These are phyloP conservation scores for Axis porcinus DNA, from an alignment of 2,113 vertebrate species.

Conservation along the genomic window DNA sequence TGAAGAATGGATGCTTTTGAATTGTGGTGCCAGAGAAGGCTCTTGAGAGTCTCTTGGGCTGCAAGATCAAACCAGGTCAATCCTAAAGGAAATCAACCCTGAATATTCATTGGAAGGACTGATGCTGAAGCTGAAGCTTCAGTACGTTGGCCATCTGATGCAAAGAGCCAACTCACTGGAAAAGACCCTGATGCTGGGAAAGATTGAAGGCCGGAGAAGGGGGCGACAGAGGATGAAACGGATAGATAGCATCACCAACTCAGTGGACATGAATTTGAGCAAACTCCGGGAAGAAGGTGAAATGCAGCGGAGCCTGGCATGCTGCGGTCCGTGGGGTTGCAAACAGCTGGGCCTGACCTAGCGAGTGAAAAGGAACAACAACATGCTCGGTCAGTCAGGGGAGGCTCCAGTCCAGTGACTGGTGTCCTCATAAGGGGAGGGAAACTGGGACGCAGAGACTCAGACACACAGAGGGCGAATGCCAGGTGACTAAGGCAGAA, in stretches of 20 bases:
- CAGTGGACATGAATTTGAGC: not conserved
- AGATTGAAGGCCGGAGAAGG: not conserved
- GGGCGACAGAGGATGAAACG: not conserved
- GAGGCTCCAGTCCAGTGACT: not conserved
- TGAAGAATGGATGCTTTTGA: not conserved
- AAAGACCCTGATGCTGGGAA: not conserved
- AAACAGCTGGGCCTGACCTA: not conserved
- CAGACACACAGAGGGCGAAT: not conserved
- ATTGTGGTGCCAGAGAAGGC: not conserved
- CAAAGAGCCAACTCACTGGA: not conserved
- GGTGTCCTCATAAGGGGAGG: not conserved
- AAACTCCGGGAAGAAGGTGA: not conserved
- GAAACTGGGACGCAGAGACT: not conserved
- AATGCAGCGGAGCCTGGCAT: not conserved
- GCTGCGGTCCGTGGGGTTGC: not conserved
- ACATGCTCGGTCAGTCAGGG: not conserved
- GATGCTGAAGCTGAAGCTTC: not conserved
- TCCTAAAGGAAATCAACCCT: not conserved
- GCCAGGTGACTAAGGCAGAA: not conserved
- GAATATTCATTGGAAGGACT: not conserved
- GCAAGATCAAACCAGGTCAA: not conserved
- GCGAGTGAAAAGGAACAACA: not conserved
- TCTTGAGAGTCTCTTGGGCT: not conserved
- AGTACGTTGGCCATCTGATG: not conserved
- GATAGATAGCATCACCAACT: not conserved